Conservation (phyloP, 1,140 invertebrate species). For the Pseudomyrmex concolor region DNA sequence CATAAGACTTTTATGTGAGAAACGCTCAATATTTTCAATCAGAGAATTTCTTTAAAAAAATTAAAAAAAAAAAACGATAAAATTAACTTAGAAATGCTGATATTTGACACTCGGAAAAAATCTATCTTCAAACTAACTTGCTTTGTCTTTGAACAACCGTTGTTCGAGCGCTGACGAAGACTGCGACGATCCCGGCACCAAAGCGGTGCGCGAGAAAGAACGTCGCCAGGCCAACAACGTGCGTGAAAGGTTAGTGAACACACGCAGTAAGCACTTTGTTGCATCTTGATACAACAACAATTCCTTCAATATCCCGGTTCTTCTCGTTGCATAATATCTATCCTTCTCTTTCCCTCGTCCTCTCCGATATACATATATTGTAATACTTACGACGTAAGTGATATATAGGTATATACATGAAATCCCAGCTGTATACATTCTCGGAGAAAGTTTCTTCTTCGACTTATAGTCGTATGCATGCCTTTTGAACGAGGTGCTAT, state of each 20-base stretch:
- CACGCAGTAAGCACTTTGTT: slow-evolving; percentile 82
- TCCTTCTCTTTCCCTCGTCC: not conserved
- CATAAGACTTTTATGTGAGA: too few relatives aligned
- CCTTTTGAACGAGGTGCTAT: slow-evolving; percentile 16
- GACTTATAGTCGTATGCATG: slow-evolving; percentile 63
- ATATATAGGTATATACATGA: not conserved
- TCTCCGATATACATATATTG: slow-evolving; percentile 18
- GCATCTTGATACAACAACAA: slow-evolving; percentile 70
- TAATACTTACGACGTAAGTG: not conserved
- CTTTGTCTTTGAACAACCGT: slow-evolving; percentile 85
- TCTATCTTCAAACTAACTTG: slow-evolving; percentile 77
- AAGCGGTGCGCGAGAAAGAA: slow-evolving; percentile 97
- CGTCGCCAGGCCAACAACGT: slow-evolving; percentile 99
- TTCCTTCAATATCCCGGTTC: not conserved
- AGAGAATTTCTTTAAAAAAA: not conserved
- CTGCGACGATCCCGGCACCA: slow-evolving; percentile 93
- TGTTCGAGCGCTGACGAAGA: slow-evolving; percentile 91
- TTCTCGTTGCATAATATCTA: not conserved
- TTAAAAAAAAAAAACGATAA: not conserved
- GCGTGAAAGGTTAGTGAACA: slow-evolving; percentile 94
- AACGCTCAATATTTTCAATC: not conserved
- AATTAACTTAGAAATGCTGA: slow-evolving; percentile 4
- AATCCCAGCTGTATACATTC: slow-evolving; percentile 7
- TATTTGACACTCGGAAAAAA: not conserved
- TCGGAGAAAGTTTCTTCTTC: not conserved